These are phyloP conservation scores for Corvus cornix DNA, from an alignment of 2,113 vertebrate genomes.

Conservation along the genomic window DNA sequence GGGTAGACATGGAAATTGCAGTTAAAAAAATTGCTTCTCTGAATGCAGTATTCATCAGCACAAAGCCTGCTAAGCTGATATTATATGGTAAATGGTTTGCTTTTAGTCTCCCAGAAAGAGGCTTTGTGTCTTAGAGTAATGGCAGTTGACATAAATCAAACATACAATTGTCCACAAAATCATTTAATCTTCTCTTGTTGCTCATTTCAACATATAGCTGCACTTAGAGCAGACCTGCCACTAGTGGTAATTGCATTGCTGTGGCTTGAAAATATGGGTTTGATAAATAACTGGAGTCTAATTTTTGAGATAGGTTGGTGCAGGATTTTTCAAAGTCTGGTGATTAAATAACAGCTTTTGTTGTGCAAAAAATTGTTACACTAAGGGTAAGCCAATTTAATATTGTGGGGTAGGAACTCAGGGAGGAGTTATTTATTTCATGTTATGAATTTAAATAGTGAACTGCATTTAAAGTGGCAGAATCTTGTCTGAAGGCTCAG, in stretches of 20 bases:
- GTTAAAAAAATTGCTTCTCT: neutral
- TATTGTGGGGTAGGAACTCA: neutral
- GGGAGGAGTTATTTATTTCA: neutral
- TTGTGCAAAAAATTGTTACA: neutral
- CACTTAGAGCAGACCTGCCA: constrained; percentile 31
- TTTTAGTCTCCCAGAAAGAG: constrained; percentile 39
- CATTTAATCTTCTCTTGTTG: constrained; percentile 5
- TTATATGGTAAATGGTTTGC: constrained; percentile 39
- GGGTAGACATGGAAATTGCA: neutral
- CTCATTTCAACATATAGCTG: neutral
- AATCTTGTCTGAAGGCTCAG: neutral
- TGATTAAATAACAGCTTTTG: neutral
- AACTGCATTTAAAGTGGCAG: neutral
- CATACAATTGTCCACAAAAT: constrained; percentile 26
- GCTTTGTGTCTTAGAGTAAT: constrained; percentile 41
- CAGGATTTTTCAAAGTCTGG: neutral
- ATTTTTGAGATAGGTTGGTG: neutral
- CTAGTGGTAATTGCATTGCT: constrained; percentile 20
- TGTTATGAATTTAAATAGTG: neutral
- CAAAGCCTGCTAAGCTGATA: constrained; percentile 30
- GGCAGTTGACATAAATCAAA: constrained; percentile 46
- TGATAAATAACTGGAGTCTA: constrained; percentile 16
- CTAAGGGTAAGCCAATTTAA: neutral
- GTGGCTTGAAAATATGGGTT: neutral
- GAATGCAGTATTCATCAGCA: constrained; percentile 34